phyloP scores from a whole-genome alignment of 1,140 invertebrate species.

The Mactra quadrangularis region DNA sequence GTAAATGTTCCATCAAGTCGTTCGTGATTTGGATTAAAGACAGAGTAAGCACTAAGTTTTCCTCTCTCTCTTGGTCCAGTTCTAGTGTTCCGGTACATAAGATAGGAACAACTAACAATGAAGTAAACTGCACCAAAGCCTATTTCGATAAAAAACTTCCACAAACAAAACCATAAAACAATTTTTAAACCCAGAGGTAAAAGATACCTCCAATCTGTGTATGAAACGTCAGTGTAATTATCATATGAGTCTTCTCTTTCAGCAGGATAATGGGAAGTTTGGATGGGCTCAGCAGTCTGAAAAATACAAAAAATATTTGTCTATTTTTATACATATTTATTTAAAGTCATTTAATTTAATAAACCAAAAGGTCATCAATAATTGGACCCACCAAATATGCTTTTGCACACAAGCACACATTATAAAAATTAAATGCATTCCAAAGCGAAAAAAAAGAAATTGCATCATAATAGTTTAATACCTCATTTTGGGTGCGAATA shows the following conservation, averaged over 20 bases:
- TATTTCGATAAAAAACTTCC: slow-evolving; percentile 89
- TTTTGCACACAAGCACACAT: background rate
- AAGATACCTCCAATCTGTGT: slow-evolving; percentile 27
- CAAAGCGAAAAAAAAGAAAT: too few relatives aligned
- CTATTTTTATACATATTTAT: background rate
- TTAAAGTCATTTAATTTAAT: too few relatives aligned
- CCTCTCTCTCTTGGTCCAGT: slow-evolving; percentile 84
- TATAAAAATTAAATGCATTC: too few relatives aligned
- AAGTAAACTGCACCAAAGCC: slow-evolving; percentile 97
- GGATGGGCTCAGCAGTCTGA: background rate
- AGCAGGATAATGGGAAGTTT: too few relatives aligned
- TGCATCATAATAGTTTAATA: too few relatives aligned
- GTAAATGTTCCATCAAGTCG: slow-evolving; percentile 96
- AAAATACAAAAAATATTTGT: background rate
- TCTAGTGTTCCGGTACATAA: slow-evolving; percentile 94
- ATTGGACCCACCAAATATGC: background rate
- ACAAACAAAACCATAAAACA: slow-evolving; percentile 88
- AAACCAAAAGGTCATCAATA: background rate
- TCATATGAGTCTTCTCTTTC: background rate
- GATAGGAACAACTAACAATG: slow-evolving; percentile 90
- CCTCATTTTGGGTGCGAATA: too few relatives aligned
- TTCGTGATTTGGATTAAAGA: slow-evolving; percentile 97
- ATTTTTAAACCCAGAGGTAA: slow-evolving; percentile 74
- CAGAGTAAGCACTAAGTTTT: slow-evolving; percentile 97
- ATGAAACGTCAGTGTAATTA: background rate